phyloP scores from a whole-genome alignment of 1,140 invertebrate genomes.

The Pachyrhynchus sulphureomaculatus region DNA sequence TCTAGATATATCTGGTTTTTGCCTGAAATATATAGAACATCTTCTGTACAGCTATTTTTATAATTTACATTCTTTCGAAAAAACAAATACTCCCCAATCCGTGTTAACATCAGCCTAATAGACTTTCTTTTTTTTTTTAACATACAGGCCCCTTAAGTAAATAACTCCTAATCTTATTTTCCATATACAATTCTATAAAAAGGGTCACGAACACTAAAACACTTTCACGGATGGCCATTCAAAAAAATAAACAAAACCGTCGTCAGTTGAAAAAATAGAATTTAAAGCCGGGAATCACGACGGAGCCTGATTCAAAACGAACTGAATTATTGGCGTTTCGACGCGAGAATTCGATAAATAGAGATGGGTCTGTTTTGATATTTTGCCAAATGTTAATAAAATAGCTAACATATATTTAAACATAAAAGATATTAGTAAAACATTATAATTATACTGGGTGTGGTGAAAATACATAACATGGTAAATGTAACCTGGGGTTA shows the following conservation, averaged over 20 bases:
- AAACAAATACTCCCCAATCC: too few relatives aligned
- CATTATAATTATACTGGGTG: too few relatives aligned
- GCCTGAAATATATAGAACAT: too few relatives aligned
- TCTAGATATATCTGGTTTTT: too few relatives aligned
- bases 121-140: too few relatives aligned
- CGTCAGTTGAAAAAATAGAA: not conserved
- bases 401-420: not conserved
- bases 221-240: not conserved
- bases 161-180: not conserved
- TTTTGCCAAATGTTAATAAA: slow-evolving; percentile 19
- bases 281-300: slow-evolving; percentile 4
- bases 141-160: too few relatives aligned
- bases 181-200: not conserved
- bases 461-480: too few relatives aligned
- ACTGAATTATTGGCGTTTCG: slow-evolving; percentile 7
- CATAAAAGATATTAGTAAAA: not conserved
- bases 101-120: too few relatives aligned
- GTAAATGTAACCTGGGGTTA: too few relatives aligned
- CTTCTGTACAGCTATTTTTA: too few relatives aligned
- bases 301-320: not conserved
- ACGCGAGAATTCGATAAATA: slow-evolving; percentile 15
- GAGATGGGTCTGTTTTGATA: slow-evolving; percentile 11
- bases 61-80: too few relatives aligned
- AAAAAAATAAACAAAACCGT: too few relatives aligned
- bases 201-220: slow-evolving; percentile 4